Evolutionary conservation across 2,797 vertebrate species (phyloP).

Genomic region (Crenichthys baileyi): DNA sequence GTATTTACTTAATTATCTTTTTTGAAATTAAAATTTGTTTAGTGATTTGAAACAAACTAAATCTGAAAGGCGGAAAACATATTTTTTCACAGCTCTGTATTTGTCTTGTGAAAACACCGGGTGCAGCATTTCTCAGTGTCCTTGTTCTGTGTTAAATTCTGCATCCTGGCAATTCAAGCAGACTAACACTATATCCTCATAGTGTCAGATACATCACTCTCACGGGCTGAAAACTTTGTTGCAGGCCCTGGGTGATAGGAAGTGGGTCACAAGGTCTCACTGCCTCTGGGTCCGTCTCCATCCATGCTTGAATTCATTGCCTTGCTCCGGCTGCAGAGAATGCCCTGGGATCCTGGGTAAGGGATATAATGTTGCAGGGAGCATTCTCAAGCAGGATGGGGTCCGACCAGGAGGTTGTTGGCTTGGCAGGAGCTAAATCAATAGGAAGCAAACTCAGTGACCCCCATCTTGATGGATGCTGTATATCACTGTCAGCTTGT

Average conservation of each 20-base stretch:
- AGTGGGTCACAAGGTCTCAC: slow-evolving; percentile 48
- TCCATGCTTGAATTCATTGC: slow-evolving; percentile 34
- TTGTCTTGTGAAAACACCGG: background rate
- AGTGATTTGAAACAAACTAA: background rate
- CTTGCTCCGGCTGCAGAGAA: slow-evolving; percentile 9
- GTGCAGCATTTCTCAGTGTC: background rate
- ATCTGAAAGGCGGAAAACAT: background rate
- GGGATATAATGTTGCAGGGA: slow-evolving; percentile 25
- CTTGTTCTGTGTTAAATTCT: background rate
- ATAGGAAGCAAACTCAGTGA: slow-evolving; percentile 47
- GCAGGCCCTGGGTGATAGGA: slow-evolving; percentile 11
- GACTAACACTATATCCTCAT: background rate
- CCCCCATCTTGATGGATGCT: slow-evolving; percentile 33
- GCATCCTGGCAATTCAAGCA: background rate
- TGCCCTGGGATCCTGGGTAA: slow-evolving; percentile 54
- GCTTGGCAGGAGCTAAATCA: slow-evolving; percentile 37
- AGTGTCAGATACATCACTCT: slow-evolving; percentile 17
- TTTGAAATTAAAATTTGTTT: background rate
- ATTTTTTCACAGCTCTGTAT: background rate
- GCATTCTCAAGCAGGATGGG: slow-evolving; percentile 34
- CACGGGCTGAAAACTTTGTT: background rate
- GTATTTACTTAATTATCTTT: too few species aligned
- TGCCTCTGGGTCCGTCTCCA: slow-evolving; percentile 26
- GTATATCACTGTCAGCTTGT: slow-evolving; percentile 38
- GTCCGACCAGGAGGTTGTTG: slow-evolving; percentile 20